These are phyloP conservation scores for Chinchilla lanigera DNA, from an alignment of 2,113 vertebrate genomes.

Conservation along the genomic window DNA sequence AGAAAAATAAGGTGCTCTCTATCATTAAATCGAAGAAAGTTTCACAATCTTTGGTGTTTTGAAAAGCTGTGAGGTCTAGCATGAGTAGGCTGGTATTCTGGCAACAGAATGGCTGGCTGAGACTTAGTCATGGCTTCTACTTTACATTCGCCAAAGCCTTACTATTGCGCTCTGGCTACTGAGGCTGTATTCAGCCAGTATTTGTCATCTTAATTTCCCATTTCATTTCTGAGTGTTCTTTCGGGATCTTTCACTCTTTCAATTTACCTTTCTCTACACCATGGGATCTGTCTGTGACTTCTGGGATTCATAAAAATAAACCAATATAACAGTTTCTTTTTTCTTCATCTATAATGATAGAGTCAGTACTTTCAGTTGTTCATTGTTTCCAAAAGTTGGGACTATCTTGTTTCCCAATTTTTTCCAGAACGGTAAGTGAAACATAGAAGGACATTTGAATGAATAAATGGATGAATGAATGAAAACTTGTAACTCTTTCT, in stretches of 20 bases:
- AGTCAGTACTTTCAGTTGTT: neutral
- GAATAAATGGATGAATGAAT: neutral
- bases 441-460: neutral
- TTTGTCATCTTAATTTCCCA: neutral
- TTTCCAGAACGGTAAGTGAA: neutral
- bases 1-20: no score
- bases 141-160: neutral
- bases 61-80: neutral
- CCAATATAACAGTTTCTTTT: neutral
- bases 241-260: constrained; percentile 13
- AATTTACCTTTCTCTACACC: neutral
- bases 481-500: neutral
- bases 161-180: neutral
- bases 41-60: neutral
- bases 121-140: neutral
- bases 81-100: neutral
- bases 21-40: no score
- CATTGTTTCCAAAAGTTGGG: neutral
- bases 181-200: neutral
- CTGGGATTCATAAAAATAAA: constrained; percentile 45
- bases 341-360: neutral
- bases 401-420: neutral
- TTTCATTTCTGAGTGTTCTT: neutral
- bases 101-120: neutral
- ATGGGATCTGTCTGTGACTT: neutral